phyloP scores from a whole-genome alignment of 2,113 vertebrate genomes.

The Verasper variegatus region DNA sequence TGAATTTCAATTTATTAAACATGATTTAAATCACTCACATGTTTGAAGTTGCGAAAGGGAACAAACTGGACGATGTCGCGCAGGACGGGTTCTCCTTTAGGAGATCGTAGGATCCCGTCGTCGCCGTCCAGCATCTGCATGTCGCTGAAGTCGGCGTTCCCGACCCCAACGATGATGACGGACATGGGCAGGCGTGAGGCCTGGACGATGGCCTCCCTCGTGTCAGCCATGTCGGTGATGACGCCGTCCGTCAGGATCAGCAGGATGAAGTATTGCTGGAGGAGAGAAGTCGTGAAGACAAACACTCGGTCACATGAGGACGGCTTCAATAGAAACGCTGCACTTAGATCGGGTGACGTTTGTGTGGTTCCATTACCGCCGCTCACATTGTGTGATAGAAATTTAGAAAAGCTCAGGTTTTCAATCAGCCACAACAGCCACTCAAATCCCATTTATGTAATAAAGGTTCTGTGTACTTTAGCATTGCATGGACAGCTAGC shows the following conservation, averaged over 20 bases:
- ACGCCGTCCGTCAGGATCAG: constrained; percentile 97
- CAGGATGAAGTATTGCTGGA: constrained; percentile 97
- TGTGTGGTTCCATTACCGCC: too few relatives aligned
- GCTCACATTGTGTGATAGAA: too few relatives aligned
- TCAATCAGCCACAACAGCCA: too few relatives aligned
- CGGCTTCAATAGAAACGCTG: background rate
- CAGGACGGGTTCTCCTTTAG: constrained; percentile 93
- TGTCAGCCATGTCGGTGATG: constrained; percentile 99
- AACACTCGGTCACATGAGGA: background rate
- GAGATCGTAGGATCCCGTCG: constrained; percentile 93
- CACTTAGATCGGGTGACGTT: too few relatives aligned
- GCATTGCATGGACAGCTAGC: too few relatives aligned
- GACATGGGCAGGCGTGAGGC: constrained; percentile 98
- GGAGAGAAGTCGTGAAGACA: background rate
- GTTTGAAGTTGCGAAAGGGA: constrained; percentile 98
- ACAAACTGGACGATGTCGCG: constrained; percentile 98
- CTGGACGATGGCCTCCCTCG: constrained; percentile 95
- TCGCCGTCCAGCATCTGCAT: constrained; percentile 98
- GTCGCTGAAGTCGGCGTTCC: constrained; percentile 95
- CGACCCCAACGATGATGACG: constrained; percentile 95
- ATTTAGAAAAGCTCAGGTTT: too few relatives aligned
- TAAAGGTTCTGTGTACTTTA: too few relatives aligned
- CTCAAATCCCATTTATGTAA: too few relatives aligned
- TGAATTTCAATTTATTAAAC: background rate
- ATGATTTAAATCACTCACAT: constrained; percentile 81